Evolutionary conservation across 2,797 vertebrate species (phyloP).

Genomic region (Diplodus puntazzo): DNA sequence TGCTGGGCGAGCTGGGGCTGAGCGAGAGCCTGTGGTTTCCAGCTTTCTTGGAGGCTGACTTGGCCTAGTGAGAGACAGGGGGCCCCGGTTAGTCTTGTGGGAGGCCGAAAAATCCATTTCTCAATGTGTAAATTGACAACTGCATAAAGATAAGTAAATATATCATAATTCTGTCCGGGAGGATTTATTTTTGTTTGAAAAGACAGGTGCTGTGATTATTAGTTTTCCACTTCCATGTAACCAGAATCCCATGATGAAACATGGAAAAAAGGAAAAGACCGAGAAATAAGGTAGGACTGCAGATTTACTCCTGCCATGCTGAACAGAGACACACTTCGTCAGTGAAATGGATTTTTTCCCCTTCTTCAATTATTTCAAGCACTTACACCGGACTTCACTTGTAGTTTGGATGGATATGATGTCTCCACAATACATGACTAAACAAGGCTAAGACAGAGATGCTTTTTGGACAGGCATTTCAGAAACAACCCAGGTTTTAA

Average conservation of each 20-base stretch:
- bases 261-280: slow-evolving; percentile 31
- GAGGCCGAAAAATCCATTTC: slow-evolving; percentile 76
- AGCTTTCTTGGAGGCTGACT: slow-evolving; percentile 81
- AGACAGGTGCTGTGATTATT: slow-evolving; percentile 78
- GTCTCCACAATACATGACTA: background rate
- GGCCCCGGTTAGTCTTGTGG: slow-evolving; percentile 79
- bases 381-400: background rate
- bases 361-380: background rate
- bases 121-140: slow-evolving; percentile 85
- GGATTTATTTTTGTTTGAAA: slow-evolving; percentile 78
- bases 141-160: slow-evolving; percentile 83
- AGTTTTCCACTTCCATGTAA: slow-evolving; percentile 77
- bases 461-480: slow-evolving; percentile 20
- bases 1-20: slow-evolving; percentile 78
- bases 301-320: slow-evolving; percentile 21
- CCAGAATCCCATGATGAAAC: slow-evolving; percentile 61
- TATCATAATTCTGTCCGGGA: slow-evolving; percentile 75
- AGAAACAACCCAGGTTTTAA: slow-evolving; percentile 13
- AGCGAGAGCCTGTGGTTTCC: slow-evolving; percentile 82
- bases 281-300: slow-evolving; percentile 15
- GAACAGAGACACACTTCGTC: slow-evolving; percentile 28
- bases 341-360: background rate
- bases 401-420: slow-evolving; percentile 7
- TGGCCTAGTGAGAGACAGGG: slow-evolving; percentile 76
- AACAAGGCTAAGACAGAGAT: background rate